These are phyloP conservation scores for Artibeus jamaicensis DNA, from an alignment of 2,797 vertebrate species.

Conservation along the genomic window DNA sequence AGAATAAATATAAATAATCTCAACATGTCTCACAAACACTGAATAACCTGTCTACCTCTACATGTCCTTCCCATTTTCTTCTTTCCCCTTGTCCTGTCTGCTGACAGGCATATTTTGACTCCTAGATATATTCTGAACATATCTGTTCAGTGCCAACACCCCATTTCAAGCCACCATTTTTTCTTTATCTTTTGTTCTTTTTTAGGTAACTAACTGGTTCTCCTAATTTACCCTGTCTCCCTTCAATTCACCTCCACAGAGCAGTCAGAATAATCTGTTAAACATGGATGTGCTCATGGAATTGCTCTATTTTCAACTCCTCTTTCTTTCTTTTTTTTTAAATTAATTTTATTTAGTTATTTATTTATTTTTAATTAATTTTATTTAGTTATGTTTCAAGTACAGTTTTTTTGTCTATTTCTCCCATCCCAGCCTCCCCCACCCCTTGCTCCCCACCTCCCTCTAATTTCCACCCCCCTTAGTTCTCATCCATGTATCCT, in stretches of 20 bases:
- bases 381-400: too few species aligned
- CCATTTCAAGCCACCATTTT: constrained; percentile 5
- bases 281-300: background rate
- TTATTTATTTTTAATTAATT: too few species aligned
- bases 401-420: too few species aligned
- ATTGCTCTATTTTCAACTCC: background rate
- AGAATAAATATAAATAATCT: constrained; percentile 32
- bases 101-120: constrained; percentile 4
- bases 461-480: too few species aligned
- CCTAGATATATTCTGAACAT: background rate
- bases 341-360: too few species aligned
- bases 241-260: background rate
- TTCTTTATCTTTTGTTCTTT: constrained; percentile 11
- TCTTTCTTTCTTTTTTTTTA: too few species aligned
- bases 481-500: too few species aligned
- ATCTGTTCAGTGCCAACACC: background rate
- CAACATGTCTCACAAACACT: background rate
- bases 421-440: too few species aligned
- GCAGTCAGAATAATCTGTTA: background rate
- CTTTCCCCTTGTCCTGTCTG: background rate
- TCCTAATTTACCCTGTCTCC: background rate
- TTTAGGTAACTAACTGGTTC: background rate
- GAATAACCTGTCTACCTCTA: background rate
- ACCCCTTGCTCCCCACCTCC: too few species aligned
- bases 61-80: background rate